A percentile compares a stretch with the other conserved stretches of the same genome.
These are phyloP conservation scores for Lasiurus borealis DNA, from an alignment of 2,113 vertebrate genomes.

Conservation along the genomic window DNA sequence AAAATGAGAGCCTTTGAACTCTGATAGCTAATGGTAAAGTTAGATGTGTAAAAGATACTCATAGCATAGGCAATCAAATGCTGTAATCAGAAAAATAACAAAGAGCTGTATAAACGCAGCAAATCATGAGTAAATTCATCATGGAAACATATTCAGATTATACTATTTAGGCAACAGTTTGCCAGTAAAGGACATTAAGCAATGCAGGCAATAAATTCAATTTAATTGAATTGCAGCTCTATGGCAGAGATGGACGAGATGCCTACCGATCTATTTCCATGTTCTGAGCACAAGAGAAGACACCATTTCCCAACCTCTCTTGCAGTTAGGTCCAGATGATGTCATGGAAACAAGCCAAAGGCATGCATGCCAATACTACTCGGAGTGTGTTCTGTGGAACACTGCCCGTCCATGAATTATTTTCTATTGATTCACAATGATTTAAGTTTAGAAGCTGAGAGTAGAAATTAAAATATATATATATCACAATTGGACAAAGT, in stretches of 20 bases:
- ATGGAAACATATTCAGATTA: background rate
- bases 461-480: background rate
- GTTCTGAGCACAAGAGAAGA: background rate
- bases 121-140: background rate
- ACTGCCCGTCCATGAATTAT: background rate
- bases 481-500: background rate
- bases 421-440: background rate
- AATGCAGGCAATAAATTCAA: background rate
- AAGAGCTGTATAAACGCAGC: background rate
- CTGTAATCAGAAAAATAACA: background rate
- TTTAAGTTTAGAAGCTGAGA: background rate
- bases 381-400: background rate
- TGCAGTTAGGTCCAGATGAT: background rate
- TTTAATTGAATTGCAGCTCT: background rate
- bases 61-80: background rate
- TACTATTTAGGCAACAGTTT: conserved; percentile 9
- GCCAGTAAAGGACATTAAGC: background rate
- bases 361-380: too few relatives aligned
- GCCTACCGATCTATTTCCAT: background rate
- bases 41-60: background rate
- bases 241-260: background rate
- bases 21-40: background rate
- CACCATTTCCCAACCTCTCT: background rate
- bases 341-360: background rate
- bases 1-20: background rate